Evolutionary conservation across 2,113 vertebrate genomes (phyloP), one percentile per base, ranked within the genome.

Genomic region (Centrocercus urophasianus): DNA sequence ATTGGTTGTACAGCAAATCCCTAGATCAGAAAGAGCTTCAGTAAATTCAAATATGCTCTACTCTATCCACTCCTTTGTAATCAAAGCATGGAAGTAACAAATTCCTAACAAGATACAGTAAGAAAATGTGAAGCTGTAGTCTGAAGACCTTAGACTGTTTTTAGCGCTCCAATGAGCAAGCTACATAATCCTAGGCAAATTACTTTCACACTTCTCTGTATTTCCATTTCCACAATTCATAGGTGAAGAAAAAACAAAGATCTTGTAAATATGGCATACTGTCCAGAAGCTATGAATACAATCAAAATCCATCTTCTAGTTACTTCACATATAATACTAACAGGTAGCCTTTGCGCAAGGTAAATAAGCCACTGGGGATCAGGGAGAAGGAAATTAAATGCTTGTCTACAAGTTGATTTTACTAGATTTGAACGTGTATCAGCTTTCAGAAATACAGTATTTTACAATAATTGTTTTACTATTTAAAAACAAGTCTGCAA

Each of bases 321-420:
- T 77, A 63, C 20, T 83, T 77, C 64, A 77, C 42, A 50, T 11
- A 2, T 19, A 48, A 50, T 13, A 63, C 8, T 48, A 70, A 50
- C 4, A 64, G 47, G 9, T 40, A 0, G 24, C 21, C 56, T 65
- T 79, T 42, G 50, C 16, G 28, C 10, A 54, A 77, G 27, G 21
- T 20, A 0, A 2, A 52, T 48, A 32, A 67, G 8, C 3, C 20
- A 74, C 8, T 34, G 34, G 8, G 21, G 21, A 1, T 7, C 22
- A 13, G 3, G 67, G 5, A 4, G 11, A 32, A 5, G 21, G 24
- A 63, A 64, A 88, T 34, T 11, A 56, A 74, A 83, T 32, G 12
- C 9, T 83, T 54, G n/a, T 15, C 11, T 52, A 52, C 25, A 36
- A 1, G 1, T 40, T 52, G 22, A 61, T 1, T 1, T 3, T 61